phyloP scores from a whole-genome alignment of 2,797 vertebrate species.

The Schizopygopsis malacanthus region DNA sequence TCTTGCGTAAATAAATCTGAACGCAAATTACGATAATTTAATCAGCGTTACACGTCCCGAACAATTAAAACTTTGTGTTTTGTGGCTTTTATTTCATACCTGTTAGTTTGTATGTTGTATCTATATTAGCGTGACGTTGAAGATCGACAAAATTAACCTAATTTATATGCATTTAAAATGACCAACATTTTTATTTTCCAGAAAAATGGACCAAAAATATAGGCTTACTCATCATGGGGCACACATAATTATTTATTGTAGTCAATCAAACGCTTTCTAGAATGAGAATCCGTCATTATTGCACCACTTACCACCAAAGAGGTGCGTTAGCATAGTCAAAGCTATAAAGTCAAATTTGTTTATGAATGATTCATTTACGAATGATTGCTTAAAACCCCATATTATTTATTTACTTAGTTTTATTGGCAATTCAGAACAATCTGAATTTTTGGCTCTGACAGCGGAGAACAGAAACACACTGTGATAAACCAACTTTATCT shows the following conservation, averaged over 20 bases:
- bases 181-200: neutral
- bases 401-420: constrained; percentile 56
- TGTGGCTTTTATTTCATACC: neutral
- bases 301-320: neutral
- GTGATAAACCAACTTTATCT: constrained; percentile 66
- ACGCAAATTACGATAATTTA: neutral
- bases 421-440: constrained; percentile 78
- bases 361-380: neutral
- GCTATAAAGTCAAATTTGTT: neutral
- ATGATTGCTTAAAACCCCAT: constrained; percentile 63
- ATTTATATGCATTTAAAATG: neutral
- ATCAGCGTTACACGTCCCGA: neutral
- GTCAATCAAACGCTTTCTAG: neutral
- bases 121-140: neutral
- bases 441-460: constrained; percentile 68
- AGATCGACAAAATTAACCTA: neutral
- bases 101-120: neutral
- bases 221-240: neutral
- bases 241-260: neutral
- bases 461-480: constrained; percentile 67
- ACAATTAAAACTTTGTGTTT: neutral
- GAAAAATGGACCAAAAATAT: neutral
- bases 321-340: neutral
- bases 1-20: neutral
- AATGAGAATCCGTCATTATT: neutral